phyloP scores from a whole-genome alignment of 2,888 invertebrate species.

The Phalangium opilio region DNA sequence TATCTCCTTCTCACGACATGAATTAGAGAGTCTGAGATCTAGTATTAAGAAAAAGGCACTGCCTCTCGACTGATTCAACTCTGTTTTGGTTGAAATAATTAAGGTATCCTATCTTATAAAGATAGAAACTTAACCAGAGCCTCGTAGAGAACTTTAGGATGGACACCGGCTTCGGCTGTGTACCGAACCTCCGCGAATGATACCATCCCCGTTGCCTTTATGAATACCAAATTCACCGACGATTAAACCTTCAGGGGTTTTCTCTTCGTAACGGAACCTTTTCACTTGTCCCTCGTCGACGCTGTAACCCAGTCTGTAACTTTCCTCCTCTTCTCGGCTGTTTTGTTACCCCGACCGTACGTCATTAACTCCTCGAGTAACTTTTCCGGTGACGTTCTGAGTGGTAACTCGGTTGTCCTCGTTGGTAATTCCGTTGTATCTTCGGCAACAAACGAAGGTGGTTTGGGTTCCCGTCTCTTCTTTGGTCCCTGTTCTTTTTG shows the following conservation, averaged over 20 bases:
- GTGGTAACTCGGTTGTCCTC: too few relatives aligned
- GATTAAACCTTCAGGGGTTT: slow-evolving; percentile 74
- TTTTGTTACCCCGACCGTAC: neutral
- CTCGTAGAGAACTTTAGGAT: slow-evolving; percentile 70
- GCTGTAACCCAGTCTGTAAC: slow-evolving; percentile 58
- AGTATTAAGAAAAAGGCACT: too few relatives aligned
- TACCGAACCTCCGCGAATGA: slow-evolving; percentile 68
- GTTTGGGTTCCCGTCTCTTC: too few relatives aligned
- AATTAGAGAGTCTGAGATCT: too few relatives aligned
- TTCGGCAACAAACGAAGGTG: too few relatives aligned
- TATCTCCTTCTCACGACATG: too few relatives aligned
- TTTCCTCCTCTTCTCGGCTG: neutral
- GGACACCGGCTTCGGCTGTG: slow-evolving; percentile 64
- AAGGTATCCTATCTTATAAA: slow-evolving; percentile 34
- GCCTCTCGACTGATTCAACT: too few relatives aligned
- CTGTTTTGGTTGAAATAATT: too few relatives aligned
- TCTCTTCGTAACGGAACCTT: slow-evolving; percentile 72
- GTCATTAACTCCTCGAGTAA: neutral
- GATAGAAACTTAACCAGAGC: slow-evolving; percentile 80
- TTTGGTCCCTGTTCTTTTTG: too few relatives aligned
- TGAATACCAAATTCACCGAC: slow-evolving; percentile 80
- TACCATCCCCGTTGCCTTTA: slow-evolving; percentile 74
- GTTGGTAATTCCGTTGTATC: too few relatives aligned
- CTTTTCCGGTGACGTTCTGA: neutral
- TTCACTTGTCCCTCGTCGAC: slow-evolving; percentile 68